A percentile compares a stretch with the other conserved stretches of the same genome.
Evolutionary conservation across 2,113 vertebrate species (phyloP).

Genomic region (Channa maculata): DNA sequence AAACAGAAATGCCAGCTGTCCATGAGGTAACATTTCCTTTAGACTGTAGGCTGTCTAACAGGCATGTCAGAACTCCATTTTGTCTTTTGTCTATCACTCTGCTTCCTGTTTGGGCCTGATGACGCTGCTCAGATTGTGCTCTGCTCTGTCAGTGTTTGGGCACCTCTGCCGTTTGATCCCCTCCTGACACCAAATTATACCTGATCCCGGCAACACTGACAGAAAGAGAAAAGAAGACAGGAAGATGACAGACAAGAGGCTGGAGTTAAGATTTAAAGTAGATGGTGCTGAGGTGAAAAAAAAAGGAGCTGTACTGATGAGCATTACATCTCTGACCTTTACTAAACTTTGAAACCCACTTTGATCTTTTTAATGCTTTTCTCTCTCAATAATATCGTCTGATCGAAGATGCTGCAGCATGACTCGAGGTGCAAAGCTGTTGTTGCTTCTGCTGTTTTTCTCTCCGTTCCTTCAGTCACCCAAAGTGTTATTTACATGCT

Average conservation of each 20-base stretch:
- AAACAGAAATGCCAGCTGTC: background rate
- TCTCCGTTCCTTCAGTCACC: constrained; percentile 1
- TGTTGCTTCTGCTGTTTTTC: background rate
- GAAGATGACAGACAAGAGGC: background rate
- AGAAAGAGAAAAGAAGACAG: background rate
- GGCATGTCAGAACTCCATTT: too few relatives aligned
- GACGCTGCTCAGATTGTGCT: constrained; percentile 1
- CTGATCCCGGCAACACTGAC: background rate
- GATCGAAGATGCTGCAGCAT: constrained; percentile 12
- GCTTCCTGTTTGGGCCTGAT: background rate
- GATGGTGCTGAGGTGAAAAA: too few relatives aligned
- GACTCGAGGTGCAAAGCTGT: background rate
- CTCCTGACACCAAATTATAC: constrained; percentile 11
- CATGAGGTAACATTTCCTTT: too few relatives aligned
- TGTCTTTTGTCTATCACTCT: background rate
- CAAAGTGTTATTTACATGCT: background rate
- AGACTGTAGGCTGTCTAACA: background rate
- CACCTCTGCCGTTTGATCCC: constrained; percentile 11
- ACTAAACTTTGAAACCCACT: background rate
- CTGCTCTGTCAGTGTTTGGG: constrained; percentile 17
- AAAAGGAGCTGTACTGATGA: background rate
- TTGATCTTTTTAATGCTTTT: background rate
- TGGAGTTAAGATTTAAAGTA: background rate
- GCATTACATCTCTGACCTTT: background rate
- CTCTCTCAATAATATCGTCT: constrained; percentile 21